phyloP scores from a whole-genome alignment of 1,140 invertebrate genomes.

The Philaenus spumarius region DNA sequence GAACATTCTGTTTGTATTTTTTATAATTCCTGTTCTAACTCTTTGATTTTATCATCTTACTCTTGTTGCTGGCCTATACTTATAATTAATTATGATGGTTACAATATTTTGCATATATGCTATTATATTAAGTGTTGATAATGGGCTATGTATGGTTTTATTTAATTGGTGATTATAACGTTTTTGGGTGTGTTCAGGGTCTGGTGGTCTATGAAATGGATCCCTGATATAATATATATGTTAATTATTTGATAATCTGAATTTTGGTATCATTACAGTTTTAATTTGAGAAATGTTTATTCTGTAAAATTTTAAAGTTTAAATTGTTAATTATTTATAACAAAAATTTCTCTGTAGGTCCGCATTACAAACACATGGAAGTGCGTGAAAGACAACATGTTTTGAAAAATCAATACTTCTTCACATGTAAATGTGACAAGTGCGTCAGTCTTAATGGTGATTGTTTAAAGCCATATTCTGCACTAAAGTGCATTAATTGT shows the following conservation, averaged over 20 bases:
- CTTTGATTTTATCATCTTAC: too few species aligned
- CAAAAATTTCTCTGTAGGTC: slow-evolving; percentile 44
- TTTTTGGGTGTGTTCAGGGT: too few species aligned
- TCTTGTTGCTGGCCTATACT: too few species aligned
- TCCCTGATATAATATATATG: too few species aligned
- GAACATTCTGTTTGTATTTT: slow-evolving; percentile 25
- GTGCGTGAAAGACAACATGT: slow-evolving; percentile 47
- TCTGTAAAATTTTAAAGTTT: not conserved
- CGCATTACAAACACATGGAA: slow-evolving; percentile 53
- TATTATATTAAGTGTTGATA: slow-evolving; percentile 4
- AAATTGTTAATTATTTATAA: slow-evolving; percentile 10
- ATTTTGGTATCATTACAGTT: too few species aligned
- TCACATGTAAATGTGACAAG: slow-evolving; percentile 55
- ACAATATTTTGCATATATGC: too few species aligned
- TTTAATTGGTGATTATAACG: too few species aligned
- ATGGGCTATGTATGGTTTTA: not conserved
- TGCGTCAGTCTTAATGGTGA: slow-evolving; percentile 46
- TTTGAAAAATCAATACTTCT: slow-evolving; percentile 63
- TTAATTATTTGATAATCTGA: too few species aligned
- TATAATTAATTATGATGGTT: not conserved
- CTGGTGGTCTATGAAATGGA: too few species aligned
- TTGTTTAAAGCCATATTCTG: too few species aligned
- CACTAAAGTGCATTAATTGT: too few species aligned
- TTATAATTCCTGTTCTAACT: too few species aligned
- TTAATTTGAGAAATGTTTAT: not conserved